Base-by-base conservation (phyloP, 2,113 vertebrate genomes). In the Macquaria australasica region DNA sequence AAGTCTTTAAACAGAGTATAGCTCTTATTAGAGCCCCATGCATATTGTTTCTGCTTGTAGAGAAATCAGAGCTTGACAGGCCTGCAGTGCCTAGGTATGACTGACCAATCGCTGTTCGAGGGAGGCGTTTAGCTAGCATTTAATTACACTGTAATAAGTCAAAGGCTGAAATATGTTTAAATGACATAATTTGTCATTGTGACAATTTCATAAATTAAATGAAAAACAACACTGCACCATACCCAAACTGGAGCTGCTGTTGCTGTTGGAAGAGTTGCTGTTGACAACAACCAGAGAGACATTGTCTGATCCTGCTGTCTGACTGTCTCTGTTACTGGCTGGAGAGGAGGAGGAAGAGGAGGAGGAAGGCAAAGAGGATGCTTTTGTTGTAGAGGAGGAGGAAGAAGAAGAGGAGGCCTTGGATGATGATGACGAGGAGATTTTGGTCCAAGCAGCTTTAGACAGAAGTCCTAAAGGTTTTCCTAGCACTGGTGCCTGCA, bases 231-330 rank as follows among this genome's bases (percentile, higher is more conserved):
- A 0, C 0, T 6, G 70, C 87, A 15, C 91, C 96, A 90, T 96
- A 98, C 98, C 98, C 96, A 97, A 93, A 87, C 85, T 85, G 83
- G 88, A 85, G 83, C 94, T 95, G 88, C 77, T 88, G 92, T 85
- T 94, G 86, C 69, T 92, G 81, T 87, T 89, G 83, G 85, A 89
- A 88, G 86, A 82, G 95, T 89, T 83, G 89, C 77, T 92, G 93
- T 92, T 94, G 87, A 84, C 90, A 68, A 91, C 81, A 73, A 79
- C 80, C 63, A 80, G 25, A 79, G 93, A 91, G 1, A 63, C 68
- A 34, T 93, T 87, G 34, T 93, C 92, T 0, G 90, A 94, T 93
- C 31, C 67, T 55, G 0, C 90, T 10, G 96, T 93, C 48, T 95
- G 95, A 74, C 87, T 95, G 75, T 95, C 96, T 68, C 90, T 95